A percentile compares a stretch with the other conserved stretches of the same genome.
These are phyloP conservation scores for Scomber japonicus DNA, from an alignment of 2,113 vertebrate genomes.

Conservation along the genomic window DNA sequence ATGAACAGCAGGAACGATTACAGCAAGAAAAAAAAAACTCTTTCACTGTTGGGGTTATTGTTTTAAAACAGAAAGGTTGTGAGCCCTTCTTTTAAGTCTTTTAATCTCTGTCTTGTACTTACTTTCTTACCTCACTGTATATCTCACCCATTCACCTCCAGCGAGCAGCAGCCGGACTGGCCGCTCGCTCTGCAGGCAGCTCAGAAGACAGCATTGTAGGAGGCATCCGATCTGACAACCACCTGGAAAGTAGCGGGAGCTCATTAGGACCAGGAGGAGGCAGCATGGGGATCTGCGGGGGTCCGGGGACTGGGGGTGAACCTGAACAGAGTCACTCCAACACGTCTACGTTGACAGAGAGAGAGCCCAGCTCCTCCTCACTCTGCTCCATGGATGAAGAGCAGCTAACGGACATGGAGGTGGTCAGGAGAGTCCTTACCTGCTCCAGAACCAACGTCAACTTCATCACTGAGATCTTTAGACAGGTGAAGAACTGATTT, in stretches of 20 bases:
- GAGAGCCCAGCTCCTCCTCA: conserved; percentile 99
- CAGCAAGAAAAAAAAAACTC: no score
- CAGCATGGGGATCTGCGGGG: conserved; percentile 82
- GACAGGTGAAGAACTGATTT: conserved; percentile 87
- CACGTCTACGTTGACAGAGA: conserved; percentile 96
- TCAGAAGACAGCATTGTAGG: conserved; percentile 71
- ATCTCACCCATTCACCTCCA: conserved; percentile 61
- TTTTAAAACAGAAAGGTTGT: no score
- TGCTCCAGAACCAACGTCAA: conserved; percentile 95
- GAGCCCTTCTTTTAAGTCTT: no score
- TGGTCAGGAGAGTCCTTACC: conserved; percentile 96
- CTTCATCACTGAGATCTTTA: conserved; percentile 98
- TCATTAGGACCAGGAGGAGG: conserved; percentile 74
- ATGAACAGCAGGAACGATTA: no score
- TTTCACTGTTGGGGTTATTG: no score
- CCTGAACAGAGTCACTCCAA: conserved; percentile 97
- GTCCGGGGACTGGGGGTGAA: conserved; percentile 80
- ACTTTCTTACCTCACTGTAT: background rate
- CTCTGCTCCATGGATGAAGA: conserved; percentile 98
- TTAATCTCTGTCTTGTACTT: background rate
- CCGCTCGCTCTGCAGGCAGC: conserved; percentile 87
- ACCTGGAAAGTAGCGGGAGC: conserved; percentile 64
- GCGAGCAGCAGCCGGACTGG: conserved; percentile 96
- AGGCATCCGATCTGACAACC: conserved; percentile 70
- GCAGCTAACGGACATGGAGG: conserved; percentile 97